Percentiles rank a stretch among this genome's conserved stretches.
Conservation (phyloP, 2,888 invertebrate genomes). For the Nasonovia ribisnigri region DNA sequence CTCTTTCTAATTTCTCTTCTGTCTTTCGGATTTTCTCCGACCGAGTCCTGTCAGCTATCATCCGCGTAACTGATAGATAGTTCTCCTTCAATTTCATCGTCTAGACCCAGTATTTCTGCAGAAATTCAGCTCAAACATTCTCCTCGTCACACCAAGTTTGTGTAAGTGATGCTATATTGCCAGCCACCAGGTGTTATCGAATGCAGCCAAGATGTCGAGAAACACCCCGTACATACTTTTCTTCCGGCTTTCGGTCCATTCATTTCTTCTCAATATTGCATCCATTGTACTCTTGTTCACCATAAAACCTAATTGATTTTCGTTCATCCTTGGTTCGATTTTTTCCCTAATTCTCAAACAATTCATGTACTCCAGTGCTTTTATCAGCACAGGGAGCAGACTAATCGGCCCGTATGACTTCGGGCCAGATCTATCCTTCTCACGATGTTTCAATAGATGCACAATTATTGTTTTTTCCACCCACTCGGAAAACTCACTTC, state of each 20-base stretch:
- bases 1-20: not conserved
- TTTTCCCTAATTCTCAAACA: not conserved
- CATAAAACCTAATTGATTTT: not conserved
- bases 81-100: not conserved
- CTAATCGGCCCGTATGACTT: conserved; percentile 15
- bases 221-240: conserved; percentile 1
- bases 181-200: conserved; percentile 30
- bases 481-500: not conserved
- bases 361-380: not conserved
- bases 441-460: not conserved
- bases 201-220: not conserved
- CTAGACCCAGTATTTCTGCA: no score
- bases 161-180: not conserved
- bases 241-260: not conserved
- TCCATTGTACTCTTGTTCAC: not conserved
- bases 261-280: not conserved
- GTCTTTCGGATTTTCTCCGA: not conserved
- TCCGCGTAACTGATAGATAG: not conserved
- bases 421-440: not conserved
- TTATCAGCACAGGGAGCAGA: not conserved
- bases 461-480: not conserved
- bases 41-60: not conserved
- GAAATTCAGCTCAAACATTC: no score
- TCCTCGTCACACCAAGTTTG: not conserved
- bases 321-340: not conserved